Percentiles rank a stretch among this genome's conserved stretches.
Evolutionary conservation across 2,888 invertebrate genomes (phyloP).

Genomic region (Spilosoma lubricipeda): DNA sequence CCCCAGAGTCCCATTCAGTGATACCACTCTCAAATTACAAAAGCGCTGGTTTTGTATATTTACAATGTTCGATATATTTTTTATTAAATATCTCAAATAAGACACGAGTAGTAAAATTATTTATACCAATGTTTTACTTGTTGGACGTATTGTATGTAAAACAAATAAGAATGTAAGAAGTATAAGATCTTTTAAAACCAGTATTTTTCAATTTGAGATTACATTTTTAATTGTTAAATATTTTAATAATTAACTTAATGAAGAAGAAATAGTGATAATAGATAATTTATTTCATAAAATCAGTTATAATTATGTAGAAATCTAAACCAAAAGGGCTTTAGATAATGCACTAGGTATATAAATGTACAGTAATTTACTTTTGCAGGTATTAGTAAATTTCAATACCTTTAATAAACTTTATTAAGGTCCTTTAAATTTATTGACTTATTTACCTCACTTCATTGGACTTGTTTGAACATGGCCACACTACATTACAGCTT

Average conservation of each 20-base stretch:
- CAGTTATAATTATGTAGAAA: too few relatives aligned
- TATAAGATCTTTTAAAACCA: too few relatives aligned
- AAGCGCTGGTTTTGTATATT: conserved; percentile 37
- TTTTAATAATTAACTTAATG: neutral
- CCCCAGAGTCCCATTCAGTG: conserved; percentile 52
- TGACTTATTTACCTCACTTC: neutral
- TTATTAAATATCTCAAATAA: neutral
- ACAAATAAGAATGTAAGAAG: neutral
- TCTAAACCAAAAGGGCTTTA: too few relatives aligned
- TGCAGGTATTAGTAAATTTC: neutral
- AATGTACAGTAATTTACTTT: neutral
- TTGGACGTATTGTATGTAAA: neutral
- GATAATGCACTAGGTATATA: neutral
- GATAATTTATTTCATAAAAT: too few relatives aligned
- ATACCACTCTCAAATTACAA: conserved; percentile 56
- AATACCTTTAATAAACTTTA: neutral
- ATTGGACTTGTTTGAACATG: conserved; percentile 28
- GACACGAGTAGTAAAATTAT: neutral
- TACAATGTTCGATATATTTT: neutral
- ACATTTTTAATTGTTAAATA: neutral
- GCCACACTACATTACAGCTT: conserved; percentile 71
- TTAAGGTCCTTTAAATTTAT: too few relatives aligned
- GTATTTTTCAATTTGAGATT: neutral
- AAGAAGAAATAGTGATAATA: too few relatives aligned
- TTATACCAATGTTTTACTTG: neutral